Percentiles rank a stretch among this genome's conserved stretches.
Conservation (phyloP, 2,888 invertebrate genomes). For the Deroplatys truncata region DNA sequence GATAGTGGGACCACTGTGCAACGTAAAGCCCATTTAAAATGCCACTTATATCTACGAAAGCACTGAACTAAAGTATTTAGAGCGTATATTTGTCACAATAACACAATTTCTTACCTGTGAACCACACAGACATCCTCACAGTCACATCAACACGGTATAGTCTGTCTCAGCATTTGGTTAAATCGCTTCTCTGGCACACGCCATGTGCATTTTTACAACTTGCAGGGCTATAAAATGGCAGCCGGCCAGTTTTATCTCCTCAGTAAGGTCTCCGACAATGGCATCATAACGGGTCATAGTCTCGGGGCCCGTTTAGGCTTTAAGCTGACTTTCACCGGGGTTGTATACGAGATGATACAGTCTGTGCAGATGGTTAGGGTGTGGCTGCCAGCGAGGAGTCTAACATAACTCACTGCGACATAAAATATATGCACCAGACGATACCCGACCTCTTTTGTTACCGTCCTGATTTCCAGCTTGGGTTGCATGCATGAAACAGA, state of each 20-base stretch:
- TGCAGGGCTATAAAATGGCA: not conserved
- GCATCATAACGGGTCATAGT: not conserved
- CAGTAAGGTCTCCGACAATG: not conserved
- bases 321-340: not conserved
- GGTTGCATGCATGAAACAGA: not conserved
- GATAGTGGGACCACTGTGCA: too few species aligned
- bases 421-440: not conserved
- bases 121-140: too few species aligned
- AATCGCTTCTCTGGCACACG: not conserved
- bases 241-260: not conserved
- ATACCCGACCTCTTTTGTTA: not conserved
- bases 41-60: too few species aligned
- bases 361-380: not conserved
- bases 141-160: too few species aligned
- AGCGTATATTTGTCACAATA: too few species aligned
- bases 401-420: not conserved
- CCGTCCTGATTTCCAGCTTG: not conserved
- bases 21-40: too few species aligned
- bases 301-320: not conserved
- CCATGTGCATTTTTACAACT: not conserved
- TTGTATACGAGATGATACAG: not conserved
- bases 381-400: not conserved
- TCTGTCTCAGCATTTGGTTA: not conserved
- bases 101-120: too few species aligned
- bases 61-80: too few species aligned